Evolutionary conservation across 2,797 vertebrate genomes (phyloP).

Genomic region (Myoxocephalus aenaeus): DNA sequence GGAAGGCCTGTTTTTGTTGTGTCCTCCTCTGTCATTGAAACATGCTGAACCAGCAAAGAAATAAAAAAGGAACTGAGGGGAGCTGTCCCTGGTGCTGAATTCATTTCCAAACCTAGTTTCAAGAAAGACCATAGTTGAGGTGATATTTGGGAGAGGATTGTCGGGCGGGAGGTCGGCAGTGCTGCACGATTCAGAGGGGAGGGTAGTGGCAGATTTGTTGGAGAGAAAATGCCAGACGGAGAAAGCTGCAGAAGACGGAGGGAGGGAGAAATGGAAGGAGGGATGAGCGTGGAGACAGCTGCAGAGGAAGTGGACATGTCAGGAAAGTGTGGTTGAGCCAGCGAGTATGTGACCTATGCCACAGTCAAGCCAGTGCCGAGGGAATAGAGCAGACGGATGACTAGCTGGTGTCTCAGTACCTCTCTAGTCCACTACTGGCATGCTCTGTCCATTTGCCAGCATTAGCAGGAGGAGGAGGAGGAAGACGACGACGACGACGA

Average conservation of each 20-base stretch:
- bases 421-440: slow-evolving; percentile 57
- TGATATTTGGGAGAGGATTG: slow-evolving; percentile 20
- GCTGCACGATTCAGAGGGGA: slow-evolving; percentile 40
- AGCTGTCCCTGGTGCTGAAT: slow-evolving; percentile 62
- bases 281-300: background rate
- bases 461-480: slow-evolving; percentile 41
- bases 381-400: slow-evolving; percentile 74
- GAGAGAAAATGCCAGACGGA: slow-evolving; percentile 32
- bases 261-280: background rate
- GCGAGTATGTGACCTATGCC: slow-evolving; percentile 68
- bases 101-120: background rate
- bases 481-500: background rate
- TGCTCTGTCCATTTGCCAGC: slow-evolving; percentile 67
- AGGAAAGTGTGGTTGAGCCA: slow-evolving; percentile 55
- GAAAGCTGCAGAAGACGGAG: background rate
- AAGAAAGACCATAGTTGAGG: slow-evolving; percentile 19
- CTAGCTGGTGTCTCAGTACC: slow-evolving; percentile 70
- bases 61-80: background rate
- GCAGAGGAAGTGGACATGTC: slow-evolving; percentile 30
- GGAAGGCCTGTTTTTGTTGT: background rate
- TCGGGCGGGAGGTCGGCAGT: background rate
- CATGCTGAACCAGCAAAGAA: background rate
- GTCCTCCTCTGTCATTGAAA: background rate
- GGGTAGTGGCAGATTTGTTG: slow-evolving; percentile 19
- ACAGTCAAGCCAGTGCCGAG: slow-evolving; percentile 36